phyloP scores from a whole-genome alignment of 2,113 vertebrate genomes.

The Ophthalmolycus amberensis region DNA sequence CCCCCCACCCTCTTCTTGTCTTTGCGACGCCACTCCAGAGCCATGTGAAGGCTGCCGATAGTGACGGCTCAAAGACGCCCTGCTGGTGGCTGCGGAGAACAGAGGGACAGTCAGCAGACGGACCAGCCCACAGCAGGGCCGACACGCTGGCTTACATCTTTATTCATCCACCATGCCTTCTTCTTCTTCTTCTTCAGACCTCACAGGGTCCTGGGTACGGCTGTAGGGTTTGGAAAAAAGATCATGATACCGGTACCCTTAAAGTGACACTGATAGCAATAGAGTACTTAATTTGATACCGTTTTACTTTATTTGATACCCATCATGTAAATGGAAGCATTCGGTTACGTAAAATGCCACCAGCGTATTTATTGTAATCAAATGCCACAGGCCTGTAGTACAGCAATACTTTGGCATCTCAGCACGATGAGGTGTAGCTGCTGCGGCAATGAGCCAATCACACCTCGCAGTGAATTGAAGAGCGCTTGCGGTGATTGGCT shows the following conservation, averaged over 20 bases:
- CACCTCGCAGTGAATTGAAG: background rate
- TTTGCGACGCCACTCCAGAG: conserved; percentile 55
- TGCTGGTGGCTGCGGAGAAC: conserved; percentile 53
- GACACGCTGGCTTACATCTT: conserved; percentile 44
- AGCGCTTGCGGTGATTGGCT: background rate
- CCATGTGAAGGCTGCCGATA: conserved; percentile 72
- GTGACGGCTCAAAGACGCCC: conserved; percentile 73
- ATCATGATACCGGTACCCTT: background rate
- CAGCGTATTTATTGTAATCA: background rate
- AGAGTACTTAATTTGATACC: background rate
- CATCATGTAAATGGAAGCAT: background rate
- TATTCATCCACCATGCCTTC: conserved; percentile 39
- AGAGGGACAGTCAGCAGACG: conserved; percentile 41
- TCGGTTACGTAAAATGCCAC: background rate
- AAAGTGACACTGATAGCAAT: background rate
- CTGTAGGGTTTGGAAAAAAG: background rate
- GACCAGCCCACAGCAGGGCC: conserved; percentile 40
- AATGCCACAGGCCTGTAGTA: background rate
- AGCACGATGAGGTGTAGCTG: background rate
- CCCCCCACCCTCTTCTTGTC: conserved; percentile 57
- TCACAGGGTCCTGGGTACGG: conserved; percentile 4
- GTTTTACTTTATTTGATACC: too few relatives aligned
- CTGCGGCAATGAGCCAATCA: background rate
- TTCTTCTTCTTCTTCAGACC: conserved; percentile 37
- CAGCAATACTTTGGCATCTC: background rate